Evolutionary conservation across 2,797 vertebrate genomes (phyloP).

Genomic region (Cephalopachus bancanus): DNA sequence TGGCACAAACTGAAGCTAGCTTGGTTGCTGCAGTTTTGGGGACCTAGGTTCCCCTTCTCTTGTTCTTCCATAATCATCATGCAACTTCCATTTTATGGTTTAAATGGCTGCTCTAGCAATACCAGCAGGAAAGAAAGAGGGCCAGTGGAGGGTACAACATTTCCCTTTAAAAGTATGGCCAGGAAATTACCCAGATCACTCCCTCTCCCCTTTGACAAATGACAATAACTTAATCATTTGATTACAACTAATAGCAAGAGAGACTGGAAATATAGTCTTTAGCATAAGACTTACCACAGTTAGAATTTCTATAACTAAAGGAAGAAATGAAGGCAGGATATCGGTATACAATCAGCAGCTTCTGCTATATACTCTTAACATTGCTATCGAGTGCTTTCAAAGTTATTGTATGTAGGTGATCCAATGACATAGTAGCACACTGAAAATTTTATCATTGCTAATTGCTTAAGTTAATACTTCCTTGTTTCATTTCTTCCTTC

Average conservation of each 20-base stretch:
- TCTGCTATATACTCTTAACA: not conserved
- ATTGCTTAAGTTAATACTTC: not conserved
- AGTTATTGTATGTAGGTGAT: not conserved
- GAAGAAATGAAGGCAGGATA: not conserved
- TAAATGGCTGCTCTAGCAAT: not conserved
- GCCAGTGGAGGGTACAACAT: not conserved
- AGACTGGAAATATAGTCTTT: not conserved
- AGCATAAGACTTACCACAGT: slow-evolving; percentile 26
- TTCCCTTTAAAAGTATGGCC: not conserved
- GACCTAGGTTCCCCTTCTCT: not conserved
- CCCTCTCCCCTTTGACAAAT: not conserved
- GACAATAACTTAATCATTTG: not conserved
- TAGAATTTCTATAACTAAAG: not conserved
- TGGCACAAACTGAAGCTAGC: not conserved
- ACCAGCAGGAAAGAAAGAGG: not conserved
- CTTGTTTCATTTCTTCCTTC: not conserved
- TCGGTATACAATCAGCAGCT: not conserved
- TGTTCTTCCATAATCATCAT: not conserved
- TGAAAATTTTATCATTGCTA: not conserved
- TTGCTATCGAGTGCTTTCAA: not conserved
- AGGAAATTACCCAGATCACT: slow-evolving; percentile 2
- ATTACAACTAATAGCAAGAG: not conserved
- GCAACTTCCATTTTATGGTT: not conserved
- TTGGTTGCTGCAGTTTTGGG: not conserved
- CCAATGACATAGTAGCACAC: not conserved